Evolutionary conservation across 2,888 invertebrate genomes (phyloP), one percentile per base, ranked within the genome.

Genomic region (Drosophila meridiana): DNA sequence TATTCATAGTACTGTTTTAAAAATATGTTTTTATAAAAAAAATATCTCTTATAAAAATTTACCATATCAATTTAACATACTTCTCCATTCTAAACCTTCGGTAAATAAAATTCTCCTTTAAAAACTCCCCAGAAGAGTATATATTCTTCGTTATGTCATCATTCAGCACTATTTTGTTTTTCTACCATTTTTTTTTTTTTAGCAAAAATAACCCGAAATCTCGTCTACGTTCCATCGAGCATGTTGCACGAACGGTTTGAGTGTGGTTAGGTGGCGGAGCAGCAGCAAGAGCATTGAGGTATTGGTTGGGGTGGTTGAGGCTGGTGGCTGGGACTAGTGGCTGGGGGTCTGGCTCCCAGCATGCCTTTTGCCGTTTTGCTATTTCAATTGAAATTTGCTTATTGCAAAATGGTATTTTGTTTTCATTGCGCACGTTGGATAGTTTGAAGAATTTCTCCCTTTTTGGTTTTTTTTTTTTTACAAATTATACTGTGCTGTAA

Each of bases 311-410:
- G 20, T 20, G 20, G 20, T 20, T 20, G 20, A 20, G 1, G 5
- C 32, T 30, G 30, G 14, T 3, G 1, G 48, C 30, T 45, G 26
- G 20, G 4, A 2, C 42, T 14, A 14, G 3, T 3, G 28, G 28
- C 28, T 52, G 50, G 34, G 6, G 50, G 32, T 1, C 32, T 45
- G 13, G 50, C 11, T 52, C 52, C 58, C 52, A 52, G 69, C 76
- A 80, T 80, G 83, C 82, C 87, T 79, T 81, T 78, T 76, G 50
- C 48, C 74, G 69, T 75, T 86, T 87, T 87, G 87, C 85, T 84
- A 83, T 84, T 84, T 87, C 83, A 84, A 84, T 84, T 84, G 83
- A 84, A 84, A 84, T 84, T 87, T 87, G 85, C 85, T 83, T 83
- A 87, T 83, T 87, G 83, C 84, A 68, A 81, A 83, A 83, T 87